Percentiles rank a stretch among this genome's conserved stretches.
phyloP scores from a whole-genome alignment of 2,113 vertebrate genomes.

The Cynoglossus semilaevis region DNA sequence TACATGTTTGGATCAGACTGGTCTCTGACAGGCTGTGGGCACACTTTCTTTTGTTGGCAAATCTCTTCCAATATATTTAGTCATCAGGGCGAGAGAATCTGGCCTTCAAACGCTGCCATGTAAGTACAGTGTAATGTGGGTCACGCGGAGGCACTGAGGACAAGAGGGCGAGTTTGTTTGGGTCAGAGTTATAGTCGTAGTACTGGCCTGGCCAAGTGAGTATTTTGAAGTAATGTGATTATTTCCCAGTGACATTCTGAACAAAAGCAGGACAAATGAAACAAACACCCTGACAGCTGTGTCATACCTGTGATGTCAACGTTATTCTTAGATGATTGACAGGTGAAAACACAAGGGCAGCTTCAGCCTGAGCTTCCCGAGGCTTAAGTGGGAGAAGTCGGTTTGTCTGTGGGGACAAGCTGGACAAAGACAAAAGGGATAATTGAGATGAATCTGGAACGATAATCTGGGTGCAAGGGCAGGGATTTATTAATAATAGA shows the following conservation, averaged over 20 bases:
- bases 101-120: conserved; percentile 32
- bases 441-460: conserved; percentile 2
- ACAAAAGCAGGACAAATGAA: conserved; percentile 25
- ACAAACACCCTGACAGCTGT: conserved; percentile 4
- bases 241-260: conserved; percentile 27
- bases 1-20: conserved; percentile 51
- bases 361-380: conserved; percentile 38
- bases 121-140: conserved; percentile 31
- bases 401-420: conserved; percentile 28
- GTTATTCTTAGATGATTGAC: conserved; percentile 65
- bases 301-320: conserved; percentile 55
- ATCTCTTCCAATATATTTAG: conserved; percentile 53
- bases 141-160: conserved; percentile 27
- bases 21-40: conserved; percentile 17
- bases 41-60: conserved; percentile 43
- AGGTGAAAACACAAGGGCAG: conserved; percentile 57
- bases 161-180: conserved; percentile 23
- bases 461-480: neutral
- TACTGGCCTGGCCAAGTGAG: neutral
- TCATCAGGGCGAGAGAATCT: conserved; percentile 17
- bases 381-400: conserved; percentile 25
- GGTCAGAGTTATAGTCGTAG: conserved; percentile 24
- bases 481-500: conserved; percentile 1
- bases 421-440: conserved; percentile 39
- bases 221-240: conserved; percentile 29